Base-by-base conservation (phyloP, 2,888 invertebrate species). In the Lysandra coridon region DNA sequence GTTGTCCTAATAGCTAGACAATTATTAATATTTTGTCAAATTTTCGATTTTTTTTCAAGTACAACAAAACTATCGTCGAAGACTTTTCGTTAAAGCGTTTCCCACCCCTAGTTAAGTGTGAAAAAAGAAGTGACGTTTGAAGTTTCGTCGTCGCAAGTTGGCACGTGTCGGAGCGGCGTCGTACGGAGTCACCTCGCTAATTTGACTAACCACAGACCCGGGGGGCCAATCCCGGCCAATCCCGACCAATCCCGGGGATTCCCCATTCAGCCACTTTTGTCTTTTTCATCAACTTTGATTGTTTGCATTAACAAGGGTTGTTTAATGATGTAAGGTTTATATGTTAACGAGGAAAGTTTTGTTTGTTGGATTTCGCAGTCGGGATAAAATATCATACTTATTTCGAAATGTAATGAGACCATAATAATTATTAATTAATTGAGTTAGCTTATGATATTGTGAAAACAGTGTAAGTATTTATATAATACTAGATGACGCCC, bases 151-250 rank as follows among this genome's bases (percentile, higher is more conserved):
- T 79, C 79, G 64, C 3, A 4, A 57, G 53, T 74, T 78, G 83
- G 80, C 87, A 86, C 87, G 87, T 87, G 87, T 78, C 82, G 60
- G 81, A 82, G 78, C 85, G 83, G 69, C 85, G 86, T 82, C 83
- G 81, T 81, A 81, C 83, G 81, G 79, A 83, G 85, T 83, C 84
- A 83, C 82, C 81, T 81, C 83, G 85, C 85, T 86, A 86, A 86
- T 86, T 85, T 84, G 83, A 83, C 82, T 81, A 83, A 85, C 84
- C 85, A 79, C 84, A 81, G 76, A 62, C 80, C 73, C 80, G 78
- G 81, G 80, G 81, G 82, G 82, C 81, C 81, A 80, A 78, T 80
- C 79, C 64, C 78, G 78, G 74, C 78, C 80, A 60, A 80, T 81
- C 79, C 79, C 78, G 73, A 60, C 80, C 80, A 75, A 76, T 44